Evolutionary conservation across 1,140 invertebrate species (phyloP), one percentile per base, ranked within the genome.

Genomic region (Drosophila nebulosa): DNA sequence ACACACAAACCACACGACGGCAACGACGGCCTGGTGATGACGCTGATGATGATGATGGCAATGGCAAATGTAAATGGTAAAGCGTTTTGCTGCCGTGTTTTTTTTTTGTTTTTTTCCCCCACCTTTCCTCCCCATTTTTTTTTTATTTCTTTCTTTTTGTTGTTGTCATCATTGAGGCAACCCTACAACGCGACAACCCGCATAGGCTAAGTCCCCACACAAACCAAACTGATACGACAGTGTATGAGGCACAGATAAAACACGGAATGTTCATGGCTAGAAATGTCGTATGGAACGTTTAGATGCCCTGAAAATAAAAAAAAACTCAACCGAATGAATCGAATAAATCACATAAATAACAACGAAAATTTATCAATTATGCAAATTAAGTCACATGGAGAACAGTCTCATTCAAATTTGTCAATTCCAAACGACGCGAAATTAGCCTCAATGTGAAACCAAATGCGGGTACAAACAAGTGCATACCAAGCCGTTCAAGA

Each of bases 1-100:
- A 89, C 86, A 90, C 78, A 88, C 78, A 89, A 85, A 81, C 86
- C 76, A 67, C 53, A 70, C 79, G 75, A 76, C 71, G 58, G 59
- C 67, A 67, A 52, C 67, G 57, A n/a, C n/a, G n/a, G n/a, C n/a
- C 30, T 64, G 74, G 63, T 58, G 51, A 66, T 79, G 42, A 27
- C 51, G 77, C 72, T 61, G 58, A 58, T 60, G 73, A 57, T 65
- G 60, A 57, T 24, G 67, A 61, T 62, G 61, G 53, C 55, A 61
- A 66, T 62, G 51, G 56, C 42, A 51, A 74, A 59, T 69, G 66
- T 52, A 73, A 73, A 59, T 73, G 55, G 53, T 65, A 73, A 73
- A 63, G 69, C 69, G 71, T 74, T 73, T 74, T 74, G 39, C 39
- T 42, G 39, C 39, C 39, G 39, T 42, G 39, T 42, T 42, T 18